Conservation (phyloP, 1,140 invertebrate species). For the Trichoplusia ni region DNA sequence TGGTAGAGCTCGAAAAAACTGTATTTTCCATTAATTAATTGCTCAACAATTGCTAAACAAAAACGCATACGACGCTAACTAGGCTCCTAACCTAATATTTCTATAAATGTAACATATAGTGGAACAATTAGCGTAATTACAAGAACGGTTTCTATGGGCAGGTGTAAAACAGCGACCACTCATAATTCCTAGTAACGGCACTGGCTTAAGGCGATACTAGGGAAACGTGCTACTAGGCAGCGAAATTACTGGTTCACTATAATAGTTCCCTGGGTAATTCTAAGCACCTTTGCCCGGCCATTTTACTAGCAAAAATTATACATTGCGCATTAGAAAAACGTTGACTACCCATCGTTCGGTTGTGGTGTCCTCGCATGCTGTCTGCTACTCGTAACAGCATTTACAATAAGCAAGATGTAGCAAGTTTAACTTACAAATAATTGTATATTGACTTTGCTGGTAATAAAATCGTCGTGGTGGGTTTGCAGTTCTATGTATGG, state of each 20-base stretch:
- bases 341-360: too few relatives aligned
- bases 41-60: background rate
- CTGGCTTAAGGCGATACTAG: slow-evolving; percentile 70
- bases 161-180: slow-evolving; percentile 71
- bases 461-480: too few relatives aligned
- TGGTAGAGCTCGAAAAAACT: slow-evolving; percentile 5
- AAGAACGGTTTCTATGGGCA: slow-evolving; percentile 71
- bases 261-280: slow-evolving; percentile 72
- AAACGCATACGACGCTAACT: slow-evolving; percentile 5
- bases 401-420: too few relatives aligned
- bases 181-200: slow-evolving; percentile 78
- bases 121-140: slow-evolving; percentile 74
- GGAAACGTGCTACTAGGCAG: slow-evolving; percentile 72
- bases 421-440: too few relatives aligned
- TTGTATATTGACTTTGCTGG: too few relatives aligned
- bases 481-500: too few relatives aligned
- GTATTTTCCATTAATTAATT: slow-evolving; percentile 5
- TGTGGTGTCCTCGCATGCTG: too few relatives aligned
- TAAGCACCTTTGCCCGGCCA: slow-evolving; percentile 67
- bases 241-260: slow-evolving; percentile 72
- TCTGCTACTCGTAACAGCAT: too few relatives aligned
- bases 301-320: slow-evolving; percentile 66
- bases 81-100: slow-evolving; percentile 20
- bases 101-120: slow-evolving; percentile 28
- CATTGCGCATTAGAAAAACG: slow-evolving; percentile 36